Conservation (phyloP, 2,888 invertebrate genomes). For the Zaprionus obscuricornis region DNA sequence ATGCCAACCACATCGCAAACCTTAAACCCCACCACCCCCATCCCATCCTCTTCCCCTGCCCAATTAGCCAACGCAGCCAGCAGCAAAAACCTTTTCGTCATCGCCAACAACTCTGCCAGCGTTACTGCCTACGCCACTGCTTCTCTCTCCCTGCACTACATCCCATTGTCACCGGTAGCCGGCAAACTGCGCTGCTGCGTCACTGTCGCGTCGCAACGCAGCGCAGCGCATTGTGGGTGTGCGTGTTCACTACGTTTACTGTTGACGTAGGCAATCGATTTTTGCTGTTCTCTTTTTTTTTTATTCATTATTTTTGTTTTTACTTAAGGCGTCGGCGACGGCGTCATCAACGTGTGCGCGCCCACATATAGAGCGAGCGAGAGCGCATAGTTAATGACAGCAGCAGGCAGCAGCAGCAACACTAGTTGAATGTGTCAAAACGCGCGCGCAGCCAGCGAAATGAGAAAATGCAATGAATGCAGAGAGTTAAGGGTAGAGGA, state of each 20-base stretch:
- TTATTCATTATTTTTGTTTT: too few species aligned
- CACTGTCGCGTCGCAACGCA: not conserved
- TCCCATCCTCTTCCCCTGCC: too few species aligned
- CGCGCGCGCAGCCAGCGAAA: too few species aligned
- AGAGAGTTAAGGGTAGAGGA: not conserved
- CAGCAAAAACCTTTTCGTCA: too few species aligned
- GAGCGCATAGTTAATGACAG: slow-evolving; percentile 33
- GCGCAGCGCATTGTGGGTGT: slow-evolving; percentile 35
- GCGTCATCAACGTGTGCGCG: slow-evolving; percentile 38
- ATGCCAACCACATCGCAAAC: too few species aligned
- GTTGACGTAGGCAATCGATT: slow-evolving; percentile 76
- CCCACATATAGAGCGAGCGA: slow-evolving; percentile 21
- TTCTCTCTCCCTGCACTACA: too few species aligned
- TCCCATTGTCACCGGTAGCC: too few species aligned
- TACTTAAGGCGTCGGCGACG: slow-evolving; percentile 7
- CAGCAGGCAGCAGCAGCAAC: slow-evolving; percentile 35
- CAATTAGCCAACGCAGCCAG: too few species aligned
- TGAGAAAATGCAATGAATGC: slow-evolving; percentile 19
- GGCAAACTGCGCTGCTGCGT: slow-evolving; percentile 10
- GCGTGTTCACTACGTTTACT: slow-evolving; percentile 65
- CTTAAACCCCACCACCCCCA: too few species aligned
- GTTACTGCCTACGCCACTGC: too few species aligned
- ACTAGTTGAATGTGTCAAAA: slow-evolving; percentile 74
- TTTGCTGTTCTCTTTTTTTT: too few species aligned
- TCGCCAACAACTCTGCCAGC: too few species aligned